These are phyloP conservation scores for Heteromurus nitidus DNA, from an alignment of 2,888 invertebrate genomes.

Conservation along the genomic window DNA sequence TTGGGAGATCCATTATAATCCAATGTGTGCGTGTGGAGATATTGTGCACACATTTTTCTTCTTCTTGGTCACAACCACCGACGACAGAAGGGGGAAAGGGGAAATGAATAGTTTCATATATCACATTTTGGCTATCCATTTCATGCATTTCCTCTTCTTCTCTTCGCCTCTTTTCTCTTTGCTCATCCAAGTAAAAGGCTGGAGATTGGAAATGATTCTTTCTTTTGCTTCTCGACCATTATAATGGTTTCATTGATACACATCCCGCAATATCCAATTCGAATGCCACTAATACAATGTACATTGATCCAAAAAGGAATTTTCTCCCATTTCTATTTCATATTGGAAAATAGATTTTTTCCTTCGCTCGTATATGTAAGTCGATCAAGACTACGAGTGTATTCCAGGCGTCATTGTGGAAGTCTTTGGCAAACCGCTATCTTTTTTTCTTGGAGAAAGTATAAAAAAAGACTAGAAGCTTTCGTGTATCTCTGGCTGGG, in stretches of 20 bases:
- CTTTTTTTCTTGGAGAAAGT: slow-evolving; percentile 20
- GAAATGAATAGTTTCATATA: slow-evolving; percentile 58
- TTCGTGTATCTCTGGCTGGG: too few species aligned
- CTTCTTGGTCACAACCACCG: neutral
- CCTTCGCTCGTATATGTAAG: neutral
- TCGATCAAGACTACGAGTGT: neutral
- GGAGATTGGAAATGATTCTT: slow-evolving; percentile 49
- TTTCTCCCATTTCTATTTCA: slow-evolving; percentile 26
- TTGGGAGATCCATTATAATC: too few species aligned
- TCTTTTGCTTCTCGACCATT: slow-evolving; percentile 1
- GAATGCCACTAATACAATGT: neutral
- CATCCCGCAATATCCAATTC: neutral
- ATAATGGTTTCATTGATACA: slow-evolving; percentile 18
- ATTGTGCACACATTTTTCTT: neutral
- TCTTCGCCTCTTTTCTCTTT: slow-evolving; percentile 42
- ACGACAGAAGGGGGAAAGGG: neutral
- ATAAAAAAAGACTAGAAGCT: too few species aligned
- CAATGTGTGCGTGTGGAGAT: neutral
- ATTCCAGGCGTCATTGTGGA: slow-evolving; percentile 3
- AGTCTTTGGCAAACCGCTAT: slow-evolving; percentile 14
- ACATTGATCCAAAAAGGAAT: neutral
- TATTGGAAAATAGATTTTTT: slow-evolving; percentile 45
- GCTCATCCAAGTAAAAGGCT: slow-evolving; percentile 50
- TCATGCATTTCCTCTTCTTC: slow-evolving; percentile 34
- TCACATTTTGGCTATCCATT: slow-evolving; percentile 54